Evolutionary conservation across 2,888 invertebrate genomes (phyloP), one percentile per base, ranked within the genome.

Genomic region (Sarcophaga caerulescens): DNA sequence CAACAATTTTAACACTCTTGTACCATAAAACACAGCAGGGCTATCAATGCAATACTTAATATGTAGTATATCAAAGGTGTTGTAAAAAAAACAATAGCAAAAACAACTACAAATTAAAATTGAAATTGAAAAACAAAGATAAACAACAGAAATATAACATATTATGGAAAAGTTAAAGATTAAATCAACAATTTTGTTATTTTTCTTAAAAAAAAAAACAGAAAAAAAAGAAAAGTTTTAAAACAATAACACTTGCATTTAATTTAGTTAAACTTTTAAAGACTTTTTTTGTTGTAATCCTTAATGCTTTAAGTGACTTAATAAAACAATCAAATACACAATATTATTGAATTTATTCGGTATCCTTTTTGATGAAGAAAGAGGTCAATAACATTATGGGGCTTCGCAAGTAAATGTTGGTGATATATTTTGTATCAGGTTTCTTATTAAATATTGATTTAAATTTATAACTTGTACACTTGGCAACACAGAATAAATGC

Each of bases 1-100:
- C 44, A 59, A 81, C 60, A 80, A 65, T 81, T 69, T 80, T 81
- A 85, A 84, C 85, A 87, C 85, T 85, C 84, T 84, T 81, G 82
- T 74, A 81, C 74, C 76, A 75, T 84, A 83, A 80, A 80, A 83
- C 68, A 25, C 82, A 70, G 79, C 65, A 79, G 70, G 77, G 8
- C 8, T 35, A 35, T 35, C 35, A 8, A 1, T 35, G 10, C 35
- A 35, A 35, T 35, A 35, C 35, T 47, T 4, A 19, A n/a, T 66
- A 35, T 44, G 10, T 11, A 66, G 35, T 66, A 66, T 66, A 66
- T 45, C n/a, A 66, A 60, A 3, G 35, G 23, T 14, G 52, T 52
- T 52, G 17, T 17, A 35, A 14, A 52, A 52, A 14, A 52, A 14
- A 52, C 52, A 52, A 52, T 14, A 52, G 52, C 17, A 52, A 52